Percentiles rank a stretch among this genome's conserved stretches.
Conservation (phyloP, 2,113 vertebrate species). For the Myotis brandtii region DNA sequence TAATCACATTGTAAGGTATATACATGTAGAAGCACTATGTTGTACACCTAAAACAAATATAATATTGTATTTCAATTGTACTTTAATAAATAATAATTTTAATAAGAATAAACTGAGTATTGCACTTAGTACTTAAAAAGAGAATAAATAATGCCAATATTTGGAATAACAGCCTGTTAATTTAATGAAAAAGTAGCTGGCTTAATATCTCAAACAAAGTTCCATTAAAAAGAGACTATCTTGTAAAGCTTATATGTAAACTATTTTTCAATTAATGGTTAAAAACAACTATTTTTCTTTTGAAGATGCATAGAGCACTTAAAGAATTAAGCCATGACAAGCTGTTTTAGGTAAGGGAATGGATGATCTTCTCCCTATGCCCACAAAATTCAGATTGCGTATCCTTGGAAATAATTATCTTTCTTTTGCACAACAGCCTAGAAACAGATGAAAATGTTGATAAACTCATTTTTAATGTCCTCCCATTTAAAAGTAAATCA, state of each 20-base stretch:
- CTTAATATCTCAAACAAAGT: background rate
- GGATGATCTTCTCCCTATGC: background rate
- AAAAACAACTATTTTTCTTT: background rate
- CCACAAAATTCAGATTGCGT: background rate
- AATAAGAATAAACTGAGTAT: background rate
- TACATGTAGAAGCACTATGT: background rate
- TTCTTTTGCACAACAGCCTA: background rate
- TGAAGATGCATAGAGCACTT: background rate
- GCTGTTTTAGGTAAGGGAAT: background rate
- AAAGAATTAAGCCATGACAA: background rate
- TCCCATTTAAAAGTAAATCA: background rate
- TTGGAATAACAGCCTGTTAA: background rate
- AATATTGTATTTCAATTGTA: background rate
- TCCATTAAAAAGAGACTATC: background rate
- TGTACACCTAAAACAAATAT: background rate
- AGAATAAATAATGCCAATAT: background rate
- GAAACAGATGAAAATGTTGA: background rate
- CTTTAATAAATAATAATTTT: background rate
- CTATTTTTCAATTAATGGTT: background rate
- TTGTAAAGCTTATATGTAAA: background rate
- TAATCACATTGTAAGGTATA: background rate
- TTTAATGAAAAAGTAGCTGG: background rate
- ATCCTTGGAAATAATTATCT: background rate
- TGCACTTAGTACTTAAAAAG: background rate
- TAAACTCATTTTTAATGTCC: background rate